Conservation (phyloP, 2,113 vertebrate genomes). For the Cygnus atratus region DNA sequence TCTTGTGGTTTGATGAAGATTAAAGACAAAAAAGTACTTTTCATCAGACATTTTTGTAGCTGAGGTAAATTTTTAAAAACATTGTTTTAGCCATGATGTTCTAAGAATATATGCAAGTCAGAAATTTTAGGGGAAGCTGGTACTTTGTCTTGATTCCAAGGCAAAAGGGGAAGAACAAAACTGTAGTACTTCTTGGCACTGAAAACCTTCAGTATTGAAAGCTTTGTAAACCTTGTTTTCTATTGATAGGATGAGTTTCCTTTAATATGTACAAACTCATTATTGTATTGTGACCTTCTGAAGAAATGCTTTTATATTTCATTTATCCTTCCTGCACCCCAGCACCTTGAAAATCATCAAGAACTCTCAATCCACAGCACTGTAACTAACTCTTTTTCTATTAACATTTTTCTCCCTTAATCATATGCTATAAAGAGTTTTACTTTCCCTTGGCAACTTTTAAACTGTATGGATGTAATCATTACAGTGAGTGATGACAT, state of each 20-base stretch:
- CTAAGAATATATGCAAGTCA: neutral
- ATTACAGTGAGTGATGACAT: slow-evolving; percentile 73
- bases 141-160: neutral
- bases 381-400: slow-evolving; percentile 14
- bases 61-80: neutral
- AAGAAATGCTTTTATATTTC: neutral
- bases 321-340: neutral
- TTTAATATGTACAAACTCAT: neutral
- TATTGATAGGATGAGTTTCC: neutral
- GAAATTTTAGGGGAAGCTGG: neutral
- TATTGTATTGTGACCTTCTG: neutral
- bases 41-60: neutral
- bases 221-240: neutral
- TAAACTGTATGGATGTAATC: slow-evolving; percentile 64
- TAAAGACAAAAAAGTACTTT: neutral
- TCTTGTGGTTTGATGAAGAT: neutral
- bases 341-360: slow-evolving; percentile 22
- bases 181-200: neutral
- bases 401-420: slow-evolving; percentile 63
- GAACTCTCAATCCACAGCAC: slow-evolving; percentile 11
- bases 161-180: neutral
- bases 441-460: slow-evolving; percentile 69
- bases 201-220: neutral
- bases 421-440: slow-evolving; percentile 62
- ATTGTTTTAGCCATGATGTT: neutral